Evolutionary conservation across 2,113 vertebrate species (phyloP), one percentile per base, ranked within the genome.

Genomic region (Gallinago undulata): DNA sequence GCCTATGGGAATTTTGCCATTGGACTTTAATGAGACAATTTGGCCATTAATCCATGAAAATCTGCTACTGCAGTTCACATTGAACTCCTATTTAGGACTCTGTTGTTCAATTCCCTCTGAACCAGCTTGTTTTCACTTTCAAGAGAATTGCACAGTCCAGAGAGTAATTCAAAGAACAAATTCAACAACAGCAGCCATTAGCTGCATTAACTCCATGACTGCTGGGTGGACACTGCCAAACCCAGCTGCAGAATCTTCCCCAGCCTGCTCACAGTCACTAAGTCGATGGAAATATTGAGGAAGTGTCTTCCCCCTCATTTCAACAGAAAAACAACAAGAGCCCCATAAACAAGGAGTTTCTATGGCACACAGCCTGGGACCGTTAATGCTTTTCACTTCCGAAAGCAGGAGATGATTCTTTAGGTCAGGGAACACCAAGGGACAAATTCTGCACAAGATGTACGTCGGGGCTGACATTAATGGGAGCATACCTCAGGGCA

Each of bases 11-110:
- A 89, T 90, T 90, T 79, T 89, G 83, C 79, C 91, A 90, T 16
- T 21, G 19, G 93, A 76, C 75, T 94, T 90, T 84, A 90, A 73
- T 55, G 77, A 93, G 89, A 85, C 73, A 92, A 97, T 96, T 62
- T 93, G 74, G 91, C 87, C 79, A 96, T 84, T 94, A 95, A 96
- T 92, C 87, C 92, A 91, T 68, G 84, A 88, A 95, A 93, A 92
- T 87, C 33, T 89, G 94, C 86, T 94, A 76, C 91, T 95, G 94
- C 85, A 69, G 80, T 92, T 95, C 93, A 91, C 78, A 68, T 18
- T 93, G 95, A 82, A 73, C 76, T 87, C 50, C 83, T 84, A 79
- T 86, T 88, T 91, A 90, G 87, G 74, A 91, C 53, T 28, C 63
- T 39, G 82, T 87, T 89, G 81, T 89, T 96, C 88, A 89, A 24